A percentile compares a stretch with the other conserved stretches of the same genome.
phyloP scores from a whole-genome alignment of 2,888 invertebrate genomes.

The Perizoma flavofasciatum region DNA sequence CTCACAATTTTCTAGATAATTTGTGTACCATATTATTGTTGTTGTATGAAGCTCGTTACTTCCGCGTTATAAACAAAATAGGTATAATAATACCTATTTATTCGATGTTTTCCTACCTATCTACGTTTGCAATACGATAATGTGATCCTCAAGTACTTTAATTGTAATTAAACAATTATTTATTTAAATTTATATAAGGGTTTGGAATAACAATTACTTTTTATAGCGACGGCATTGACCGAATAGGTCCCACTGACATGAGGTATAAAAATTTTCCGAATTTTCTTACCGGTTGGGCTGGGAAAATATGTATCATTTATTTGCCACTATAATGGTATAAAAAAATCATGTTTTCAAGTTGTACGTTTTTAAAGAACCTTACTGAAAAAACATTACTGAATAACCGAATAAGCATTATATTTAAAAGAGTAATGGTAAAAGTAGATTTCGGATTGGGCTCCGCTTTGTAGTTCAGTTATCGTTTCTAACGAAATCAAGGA shows the following conservation, averaged over 20 bases:
- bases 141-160: conserved; percentile 22
- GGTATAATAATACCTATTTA: conserved; percentile 15
- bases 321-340: too few species aligned
- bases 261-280: neutral
- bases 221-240: neutral
- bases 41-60: conserved; percentile 30
- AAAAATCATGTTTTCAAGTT: too few species aligned
- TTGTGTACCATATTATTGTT: conserved; percentile 23
- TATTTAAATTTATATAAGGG: conserved; percentile 4
- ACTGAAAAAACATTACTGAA: too few species aligned
- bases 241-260: neutral
- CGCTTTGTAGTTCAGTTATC: too few species aligned
- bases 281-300: too few species aligned
- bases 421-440: too few species aligned
- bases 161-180: conserved; percentile 10
- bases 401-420: too few species aligned
- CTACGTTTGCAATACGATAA: conserved; percentile 20
- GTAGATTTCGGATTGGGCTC: too few species aligned
- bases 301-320: too few species aligned
- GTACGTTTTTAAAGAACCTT: too few species aligned
- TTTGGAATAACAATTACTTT: neutral
- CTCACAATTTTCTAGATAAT: conserved; percentile 4
- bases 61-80: conserved; percentile 30
- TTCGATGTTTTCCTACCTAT: conserved; percentile 24
- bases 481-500: too few species aligned